Conservation (phyloP, 2,888 invertebrate species). For the Molorchus minor region DNA sequence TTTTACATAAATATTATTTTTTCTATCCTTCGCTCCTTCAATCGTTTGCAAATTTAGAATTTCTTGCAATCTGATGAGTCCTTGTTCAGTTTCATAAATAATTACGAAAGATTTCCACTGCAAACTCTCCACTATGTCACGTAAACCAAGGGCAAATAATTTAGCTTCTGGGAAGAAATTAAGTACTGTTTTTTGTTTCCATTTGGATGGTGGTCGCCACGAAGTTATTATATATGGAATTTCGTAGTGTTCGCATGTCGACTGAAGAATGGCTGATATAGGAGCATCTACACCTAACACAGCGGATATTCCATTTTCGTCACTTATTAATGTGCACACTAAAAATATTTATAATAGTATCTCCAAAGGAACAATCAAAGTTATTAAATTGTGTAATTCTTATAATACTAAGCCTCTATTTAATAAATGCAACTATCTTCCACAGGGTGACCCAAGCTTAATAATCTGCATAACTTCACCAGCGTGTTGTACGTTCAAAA, state of each 20-base stretch:
- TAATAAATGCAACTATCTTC: not conserved
- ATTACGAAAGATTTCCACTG: slow-evolving; percentile 82
- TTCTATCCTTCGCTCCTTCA: slow-evolving; percentile 33
- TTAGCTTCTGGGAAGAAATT: slow-evolving; percentile 61
- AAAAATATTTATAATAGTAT: slow-evolving; percentile 30
- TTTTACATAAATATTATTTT: slow-evolving; percentile 46
- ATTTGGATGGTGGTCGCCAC: slow-evolving; percentile 72
- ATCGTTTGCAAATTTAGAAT: slow-evolving; percentile 69
- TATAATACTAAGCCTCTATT: no score
- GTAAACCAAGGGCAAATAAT: slow-evolving; percentile 70
- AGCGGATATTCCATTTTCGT: slow-evolving; percentile 74
- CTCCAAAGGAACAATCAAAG: not conserved
- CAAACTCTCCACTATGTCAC: slow-evolving; percentile 73
- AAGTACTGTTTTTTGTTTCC: slow-evolving; percentile 63
- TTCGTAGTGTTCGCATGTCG: slow-evolving; percentile 83
- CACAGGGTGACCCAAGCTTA: not conserved
- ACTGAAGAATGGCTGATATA: slow-evolving; percentile 77
- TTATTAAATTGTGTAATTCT: no score
- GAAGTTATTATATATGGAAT: slow-evolving; percentile 85
- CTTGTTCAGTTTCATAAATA: slow-evolving; percentile 80
- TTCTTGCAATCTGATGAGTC: slow-evolving; percentile 80
- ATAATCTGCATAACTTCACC: not conserved
- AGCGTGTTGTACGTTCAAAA: not conserved
- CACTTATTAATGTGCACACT: slow-evolving; percentile 68
- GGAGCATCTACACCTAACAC: slow-evolving; percentile 82